A percentile compares a stretch with the other conserved stretches of the same genome.
phyloP scores from a whole-genome alignment of 2,888 invertebrate genomes.

The Brenthis daphne region DNA sequence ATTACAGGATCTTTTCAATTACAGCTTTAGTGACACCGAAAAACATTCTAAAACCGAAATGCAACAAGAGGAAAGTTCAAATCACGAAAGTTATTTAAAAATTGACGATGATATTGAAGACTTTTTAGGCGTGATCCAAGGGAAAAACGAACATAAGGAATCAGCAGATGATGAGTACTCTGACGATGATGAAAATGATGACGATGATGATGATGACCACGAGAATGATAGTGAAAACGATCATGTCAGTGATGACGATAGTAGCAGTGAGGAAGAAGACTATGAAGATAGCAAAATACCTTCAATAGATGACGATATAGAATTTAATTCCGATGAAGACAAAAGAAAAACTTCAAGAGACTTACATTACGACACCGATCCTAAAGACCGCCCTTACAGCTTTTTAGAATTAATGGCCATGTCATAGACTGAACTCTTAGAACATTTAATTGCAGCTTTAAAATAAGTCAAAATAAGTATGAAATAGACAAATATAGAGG shows the following conservation, averaged over 20 bases:
- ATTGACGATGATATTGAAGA: conserved; percentile 65
- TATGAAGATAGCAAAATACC: conserved; percentile 48
- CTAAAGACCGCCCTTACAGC: conserved; percentile 59
- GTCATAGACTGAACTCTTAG: conserved; percentile 65
- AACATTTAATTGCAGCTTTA: conserved; percentile 36
- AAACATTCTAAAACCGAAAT: conserved; percentile 45
- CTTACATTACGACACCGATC: conserved; percentile 45
- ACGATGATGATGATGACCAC: conserved; percentile 43
- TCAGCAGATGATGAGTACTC: conserved; percentile 46
- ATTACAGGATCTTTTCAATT: conserved; percentile 62
- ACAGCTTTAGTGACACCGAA: conserved; percentile 54
- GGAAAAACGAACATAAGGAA: conserved; percentile 48
- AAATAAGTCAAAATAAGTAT: conserved; percentile 32
- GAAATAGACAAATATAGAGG: conserved; percentile 36
- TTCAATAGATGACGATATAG: conserved; percentile 42
- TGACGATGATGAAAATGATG: conserved; percentile 40
- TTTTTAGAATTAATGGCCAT: conserved; percentile 74
- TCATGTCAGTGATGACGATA: conserved; percentile 46
- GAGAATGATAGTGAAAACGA: conserved; percentile 42
- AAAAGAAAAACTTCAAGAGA: conserved; percentile 43
- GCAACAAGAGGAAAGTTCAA: conserved; percentile 54
- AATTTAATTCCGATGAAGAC: conserved; percentile 48
- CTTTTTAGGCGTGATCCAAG: conserved; percentile 56
- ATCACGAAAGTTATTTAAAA: conserved; percentile 55
- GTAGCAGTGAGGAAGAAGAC: conserved; percentile 41